Base-by-base conservation (phyloP, 2,797 vertebrate genomes). In the Coregonus ussuriensis region DNA sequence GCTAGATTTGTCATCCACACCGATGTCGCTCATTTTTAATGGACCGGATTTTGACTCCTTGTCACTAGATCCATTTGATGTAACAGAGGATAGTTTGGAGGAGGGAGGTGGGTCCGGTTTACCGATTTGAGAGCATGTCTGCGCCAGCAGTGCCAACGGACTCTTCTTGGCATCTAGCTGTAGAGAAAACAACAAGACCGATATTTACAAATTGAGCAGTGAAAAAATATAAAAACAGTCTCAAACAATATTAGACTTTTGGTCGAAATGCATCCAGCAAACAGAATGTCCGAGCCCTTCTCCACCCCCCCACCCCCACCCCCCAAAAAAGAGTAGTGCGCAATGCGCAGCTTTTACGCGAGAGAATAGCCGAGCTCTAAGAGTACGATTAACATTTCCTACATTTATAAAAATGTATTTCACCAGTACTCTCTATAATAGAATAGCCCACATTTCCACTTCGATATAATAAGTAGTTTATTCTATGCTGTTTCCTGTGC, bases 101-200 rank as follows among this genome's bases (percentile, higher is more conserved):
- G 97, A 98, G 66, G 98, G 97, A 21, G 98, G 95, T 3, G 98
- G 97, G 93, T 99, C 98, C 81, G 98, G 98, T 88, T 99, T 99
- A 69, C 98, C 98, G 92, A 99, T 99, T 91, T 99, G 98, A 66
- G 98, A 99, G 91, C 98, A 99, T 81, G 98, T 99, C 93, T 99
- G 98, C 75, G 98, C 98, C 93, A 99, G 89, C 87, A 99, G 94
- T 81, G 98, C 98, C 92, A 99, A 77, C 15, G 98, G 98, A 93
- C 97, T 99, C 95, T 99, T 99, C 96, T 99, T 99, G 82, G 98
- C 98, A 85, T 99, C 98, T 74, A 99, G 93, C 98, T 99, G 94
- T 79, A 77, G 93, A 82, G 86, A 91, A 81, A 79, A 87, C 66
- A 82, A 69, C 67, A 86, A 21, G 9, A 77, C 78, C 85, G 84